These are phyloP conservation scores for Drosophila prostipennis DNA, from an alignment of 2,888 invertebrate genomes.

Conservation along the genomic window DNA sequence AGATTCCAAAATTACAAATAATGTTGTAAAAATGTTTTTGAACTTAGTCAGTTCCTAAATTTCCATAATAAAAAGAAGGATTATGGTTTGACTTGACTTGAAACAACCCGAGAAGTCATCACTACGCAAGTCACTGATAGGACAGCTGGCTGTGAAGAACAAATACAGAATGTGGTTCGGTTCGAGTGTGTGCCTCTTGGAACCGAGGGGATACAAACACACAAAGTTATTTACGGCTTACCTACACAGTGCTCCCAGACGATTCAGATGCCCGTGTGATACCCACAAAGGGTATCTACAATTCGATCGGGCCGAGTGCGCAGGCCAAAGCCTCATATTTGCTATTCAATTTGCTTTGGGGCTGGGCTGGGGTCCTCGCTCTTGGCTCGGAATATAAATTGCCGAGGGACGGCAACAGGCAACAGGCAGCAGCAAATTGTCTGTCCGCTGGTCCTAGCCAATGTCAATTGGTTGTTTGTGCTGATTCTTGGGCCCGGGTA, in stretches of 20 bases:
- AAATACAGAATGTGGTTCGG: background rate
- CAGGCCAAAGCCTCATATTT: constrained; percentile 47
- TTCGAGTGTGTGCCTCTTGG: constrained; percentile 6
- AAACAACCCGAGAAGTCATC: background rate
- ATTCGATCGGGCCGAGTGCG: constrained; percentile 24
- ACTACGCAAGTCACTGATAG: background rate
- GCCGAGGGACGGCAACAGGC: constrained; percentile 44
- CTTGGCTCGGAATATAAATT: constrained; percentile 58
- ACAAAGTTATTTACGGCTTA: constrained; percentile 12
- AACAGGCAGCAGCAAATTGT: constrained; percentile 48
- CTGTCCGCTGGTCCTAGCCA: constrained; percentile 57
- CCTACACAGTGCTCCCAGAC: background rate
- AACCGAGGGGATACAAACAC: background rate
- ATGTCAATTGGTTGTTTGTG: constrained; percentile 62
- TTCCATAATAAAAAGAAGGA: too few relatives aligned
- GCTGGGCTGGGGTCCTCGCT: constrained; percentile 5
- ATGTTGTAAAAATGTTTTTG: too few relatives aligned
- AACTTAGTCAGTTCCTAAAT: too few relatives aligned
- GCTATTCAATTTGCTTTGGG: constrained; percentile 48
- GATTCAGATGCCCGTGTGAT: background rate
- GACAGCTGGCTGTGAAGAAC: background rate
- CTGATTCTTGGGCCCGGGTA: constrained; percentile 20
- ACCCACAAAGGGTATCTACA: constrained; percentile 19
- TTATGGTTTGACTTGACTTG: too few relatives aligned
- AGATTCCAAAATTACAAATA: too few relatives aligned